Evolutionary conservation across 30 jellyfish, hydroid and myxozoan species (phyloP).

Genomic region (Sanderia malayensis): DNA sequence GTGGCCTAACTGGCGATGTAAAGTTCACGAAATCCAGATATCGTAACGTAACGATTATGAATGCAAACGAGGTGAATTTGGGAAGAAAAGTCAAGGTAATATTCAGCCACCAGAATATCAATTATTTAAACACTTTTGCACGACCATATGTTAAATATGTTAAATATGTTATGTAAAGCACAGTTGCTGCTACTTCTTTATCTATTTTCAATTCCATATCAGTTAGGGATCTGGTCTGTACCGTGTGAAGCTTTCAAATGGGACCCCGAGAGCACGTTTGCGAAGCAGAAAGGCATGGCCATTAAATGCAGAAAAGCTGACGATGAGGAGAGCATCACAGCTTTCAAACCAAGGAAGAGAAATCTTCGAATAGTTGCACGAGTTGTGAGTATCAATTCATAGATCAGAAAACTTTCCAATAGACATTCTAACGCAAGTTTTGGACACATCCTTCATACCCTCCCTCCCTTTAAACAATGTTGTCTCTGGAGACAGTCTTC

Average conservation of each 20-base stretch:
- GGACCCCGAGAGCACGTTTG: conserved; percentile 45
- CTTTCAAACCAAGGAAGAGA: conserved; percentile 67
- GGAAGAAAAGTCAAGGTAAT: conserved; percentile 26
- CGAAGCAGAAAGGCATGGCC: conserved; percentile 9
- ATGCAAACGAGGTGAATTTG: conserved; percentile 40
- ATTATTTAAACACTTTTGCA: too few relatives aligned
- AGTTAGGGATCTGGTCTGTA: conserved; percentile 74
- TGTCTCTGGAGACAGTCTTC: too few relatives aligned
- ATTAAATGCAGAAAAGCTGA: conserved; percentile 15
- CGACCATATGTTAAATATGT: too few relatives aligned
- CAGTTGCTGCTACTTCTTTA: too few relatives aligned
- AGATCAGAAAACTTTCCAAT: too few relatives aligned
- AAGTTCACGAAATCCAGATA: conserved; percentile 48
- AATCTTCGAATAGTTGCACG: conserved; percentile 48
- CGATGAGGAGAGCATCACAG: not conserved
- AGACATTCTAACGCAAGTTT: too few relatives aligned
- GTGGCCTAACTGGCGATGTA: conserved; percentile 70
- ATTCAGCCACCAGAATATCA: too few relatives aligned
- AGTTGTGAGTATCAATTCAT: conserved; percentile 50
- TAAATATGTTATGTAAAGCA: too few relatives aligned
- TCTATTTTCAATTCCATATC: not conserved
- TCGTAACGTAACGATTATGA: conserved; percentile 29
- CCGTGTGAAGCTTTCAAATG: conserved; percentile 64
- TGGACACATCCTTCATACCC: too few relatives aligned
- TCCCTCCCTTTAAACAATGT: too few relatives aligned